Evolutionary conservation across 2,797 vertebrate species (phyloP).

Genomic region (Catamblyrhynchus diadema): DNA sequence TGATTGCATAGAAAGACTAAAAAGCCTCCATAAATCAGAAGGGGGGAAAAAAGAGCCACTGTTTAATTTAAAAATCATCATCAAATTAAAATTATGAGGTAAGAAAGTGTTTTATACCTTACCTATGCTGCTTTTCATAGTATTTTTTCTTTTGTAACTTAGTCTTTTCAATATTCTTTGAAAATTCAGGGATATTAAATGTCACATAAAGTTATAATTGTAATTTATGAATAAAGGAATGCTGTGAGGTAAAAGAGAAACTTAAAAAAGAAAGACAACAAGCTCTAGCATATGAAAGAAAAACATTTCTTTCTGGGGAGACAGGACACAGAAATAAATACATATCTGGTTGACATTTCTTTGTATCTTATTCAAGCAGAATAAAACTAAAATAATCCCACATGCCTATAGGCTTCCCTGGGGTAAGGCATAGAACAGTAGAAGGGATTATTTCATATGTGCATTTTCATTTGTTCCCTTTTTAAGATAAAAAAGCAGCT

Average conservation of each 20-base stretch:
- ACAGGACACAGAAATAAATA: background rate
- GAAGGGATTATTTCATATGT: background rate
- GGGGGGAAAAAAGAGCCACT: fast-evolving
- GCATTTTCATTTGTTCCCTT: slow-evolving; percentile 27
- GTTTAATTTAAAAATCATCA: background rate
- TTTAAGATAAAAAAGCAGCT: background rate
- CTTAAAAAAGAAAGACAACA: background rate
- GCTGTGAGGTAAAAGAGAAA: background rate
- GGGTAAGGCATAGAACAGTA: background rate
- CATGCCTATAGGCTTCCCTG: background rate
- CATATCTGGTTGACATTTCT: slow-evolving; percentile 21
- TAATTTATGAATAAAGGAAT: background rate
- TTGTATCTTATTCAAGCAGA: slow-evolving; percentile 22
- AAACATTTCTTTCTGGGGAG: background rate
- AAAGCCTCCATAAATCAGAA: background rate
- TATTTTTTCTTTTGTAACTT: background rate
- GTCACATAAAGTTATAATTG: background rate
- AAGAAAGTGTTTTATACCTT: background rate
- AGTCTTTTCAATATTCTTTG: background rate
- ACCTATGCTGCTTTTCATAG: background rate
- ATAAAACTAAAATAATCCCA: slow-evolving; percentile 31
- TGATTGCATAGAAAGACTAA: background rate
- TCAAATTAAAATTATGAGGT: background rate
- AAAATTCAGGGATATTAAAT: background rate
- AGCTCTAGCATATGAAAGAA: background rate